phyloP scores from a whole-genome alignment of 2,888 invertebrate species.

The Campaea margaritaria region DNA sequence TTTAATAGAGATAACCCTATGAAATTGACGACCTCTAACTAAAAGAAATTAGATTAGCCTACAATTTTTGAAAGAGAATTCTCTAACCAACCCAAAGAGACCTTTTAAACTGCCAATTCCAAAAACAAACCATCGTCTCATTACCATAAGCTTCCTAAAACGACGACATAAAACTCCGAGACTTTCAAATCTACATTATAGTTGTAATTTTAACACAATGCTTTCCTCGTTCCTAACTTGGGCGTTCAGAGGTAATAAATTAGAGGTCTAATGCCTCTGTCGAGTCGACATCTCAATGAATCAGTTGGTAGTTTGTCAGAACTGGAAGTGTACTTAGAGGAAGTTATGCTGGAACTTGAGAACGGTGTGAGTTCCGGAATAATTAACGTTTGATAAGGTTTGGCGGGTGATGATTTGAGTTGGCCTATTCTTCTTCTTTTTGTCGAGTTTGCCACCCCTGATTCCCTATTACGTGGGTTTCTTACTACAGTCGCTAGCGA shows the following conservation, averaged over 20 bases:
- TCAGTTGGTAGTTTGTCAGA: slow-evolving; percentile 45
- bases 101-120: slow-evolving; percentile 7
- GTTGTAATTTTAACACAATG: slow-evolving; percentile 50
- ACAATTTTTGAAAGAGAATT: neutral
- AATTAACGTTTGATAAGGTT: slow-evolving; percentile 14
- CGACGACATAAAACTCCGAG: slow-evolving; percentile 27
- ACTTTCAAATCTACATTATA: slow-evolving; percentile 36
- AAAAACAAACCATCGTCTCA: slow-evolving; percentile 25
- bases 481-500: too few relatives aligned
- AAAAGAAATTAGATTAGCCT: neutral
- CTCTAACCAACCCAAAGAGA: neutral
- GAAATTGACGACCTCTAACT: too few relatives aligned
- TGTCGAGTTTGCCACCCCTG: too few relatives aligned
- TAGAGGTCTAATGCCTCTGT: slow-evolving; percentile 53
- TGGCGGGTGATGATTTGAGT: neutral
- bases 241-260: slow-evolving; percentile 51
- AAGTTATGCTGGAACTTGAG: slow-evolving; percentile 26
- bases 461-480: too few relatives aligned
- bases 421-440: too few relatives aligned
- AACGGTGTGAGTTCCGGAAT: slow-evolving; percentile 14
- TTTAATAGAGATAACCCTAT: too few relatives aligned
- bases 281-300: slow-evolving; percentile 48
- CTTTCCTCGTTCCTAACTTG: slow-evolving; percentile 42
- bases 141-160: slow-evolving; percentile 29
- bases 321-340: slow-evolving; percentile 26